Base-by-base conservation (phyloP, 2,888 invertebrate species). In the Arenicola marina region DNA sequence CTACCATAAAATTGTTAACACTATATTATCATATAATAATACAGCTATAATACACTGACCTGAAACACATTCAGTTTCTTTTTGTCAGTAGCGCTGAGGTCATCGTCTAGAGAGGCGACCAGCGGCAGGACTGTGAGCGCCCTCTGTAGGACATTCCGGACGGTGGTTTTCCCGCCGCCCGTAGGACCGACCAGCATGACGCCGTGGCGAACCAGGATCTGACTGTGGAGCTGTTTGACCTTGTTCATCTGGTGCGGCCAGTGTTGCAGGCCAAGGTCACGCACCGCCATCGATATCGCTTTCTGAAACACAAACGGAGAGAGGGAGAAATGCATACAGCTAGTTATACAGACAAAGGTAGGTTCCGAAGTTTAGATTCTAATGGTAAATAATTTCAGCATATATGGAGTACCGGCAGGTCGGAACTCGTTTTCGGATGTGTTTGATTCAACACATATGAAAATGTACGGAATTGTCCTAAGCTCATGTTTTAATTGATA, bases 121-220 rank as follows among this genome's bases (percentile, higher is more conserved):
- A 76, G 76, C 2, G 82, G 82, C 59, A 83, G 68, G 29, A 80
- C 63, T 4, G 78, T 75, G 29, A 83, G 74, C 7, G 83, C 82
- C 68, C 75, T 79, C 75, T 82, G 81, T 44, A 83, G 74, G 62
- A 83, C 78, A 58, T 73, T 77, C 51, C 83, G 66, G n/a, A 77
- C 74, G 0, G 78, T 74, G 0, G 81, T 79, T 69, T 83, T 83
- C 2, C 83, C 83, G 2, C 82, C 81, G 31, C 82, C 80, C 2
- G 82, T 79, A 0, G 82, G 82, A 2, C 83, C 83, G 2, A 83
- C 81, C 61, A 83, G 68, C 83, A 83, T 83, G 46, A 83, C 80
- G 1, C 83, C 83, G 60, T 83, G 82, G 4, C 82, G 73, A 3
- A 82, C 81, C 65, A 79, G 67, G 56, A 83, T 78, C 75, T 83